phyloP scores from a whole-genome alignment of 2,797 vertebrate species.

The Poecilia velifera region DNA sequence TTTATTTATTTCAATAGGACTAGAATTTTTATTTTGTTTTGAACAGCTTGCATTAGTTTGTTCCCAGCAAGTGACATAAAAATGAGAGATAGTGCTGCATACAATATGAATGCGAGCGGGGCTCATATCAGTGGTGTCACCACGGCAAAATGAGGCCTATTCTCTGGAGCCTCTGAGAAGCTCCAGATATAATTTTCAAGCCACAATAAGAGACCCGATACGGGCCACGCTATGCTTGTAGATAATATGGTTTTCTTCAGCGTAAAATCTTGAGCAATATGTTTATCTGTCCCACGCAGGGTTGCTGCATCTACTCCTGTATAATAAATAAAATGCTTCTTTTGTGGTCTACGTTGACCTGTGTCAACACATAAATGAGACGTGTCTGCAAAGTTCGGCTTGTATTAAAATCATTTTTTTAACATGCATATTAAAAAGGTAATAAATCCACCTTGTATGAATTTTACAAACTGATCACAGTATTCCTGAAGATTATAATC shows the following conservation, averaged over 20 bases:
- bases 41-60: conserved; percentile 42
- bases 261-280: conserved; percentile 9
- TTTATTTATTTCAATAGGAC: conserved; percentile 45
- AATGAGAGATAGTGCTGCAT: conserved; percentile 36
- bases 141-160: conserved; percentile 26
- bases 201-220: conserved; percentile 24
- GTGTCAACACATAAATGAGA: background rate
- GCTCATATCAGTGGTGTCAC: conserved; percentile 42
- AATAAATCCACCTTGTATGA: background rate
- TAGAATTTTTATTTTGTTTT: conserved; percentile 40
- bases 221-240: background rate
- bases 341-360: background rate
- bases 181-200: conserved; percentile 42
- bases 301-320: background rate
- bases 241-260: conserved; percentile 1
- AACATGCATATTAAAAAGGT: background rate
- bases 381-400: background rate
- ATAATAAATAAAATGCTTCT: conserved; percentile 16
- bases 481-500: background rate
- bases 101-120: conserved; percentile 40
- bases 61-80: conserved; percentile 30
- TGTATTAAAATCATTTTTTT: background rate
- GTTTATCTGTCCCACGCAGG: conserved; percentile 1
- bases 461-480: background rate
- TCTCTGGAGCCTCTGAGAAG: conserved; percentile 34